These are phyloP conservation scores for Pseudochromis fuscus DNA, from an alignment of 2,797 vertebrate genomes.

Conservation along the genomic window DNA sequence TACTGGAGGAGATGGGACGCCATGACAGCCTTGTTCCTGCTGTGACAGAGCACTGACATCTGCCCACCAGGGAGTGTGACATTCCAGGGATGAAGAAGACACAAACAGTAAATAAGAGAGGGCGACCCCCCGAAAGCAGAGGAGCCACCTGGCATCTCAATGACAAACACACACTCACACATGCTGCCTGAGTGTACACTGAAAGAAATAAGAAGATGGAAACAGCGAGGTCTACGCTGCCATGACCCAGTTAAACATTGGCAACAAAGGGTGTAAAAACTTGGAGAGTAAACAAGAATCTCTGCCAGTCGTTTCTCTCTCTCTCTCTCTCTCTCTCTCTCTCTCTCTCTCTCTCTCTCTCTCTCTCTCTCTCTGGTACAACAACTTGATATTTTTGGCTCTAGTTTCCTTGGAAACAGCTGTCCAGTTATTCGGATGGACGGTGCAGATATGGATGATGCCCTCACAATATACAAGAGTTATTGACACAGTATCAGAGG, in stretches of 20 bases:
- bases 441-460: conserved; percentile 91
- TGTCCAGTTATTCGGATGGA: conserved; percentile 80
- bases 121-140: conserved; percentile 30
- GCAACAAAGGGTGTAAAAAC: conserved; percentile 76
- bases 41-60: conserved; percentile 90
- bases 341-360: conserved; percentile 65
- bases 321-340: conserved; percentile 75
- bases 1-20: conserved; percentile 98
- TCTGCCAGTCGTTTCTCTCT: conserved; percentile 83
- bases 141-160: conserved; percentile 43
- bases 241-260: conserved; percentile 78
- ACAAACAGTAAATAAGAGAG: conserved; percentile 38
- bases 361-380: conserved; percentile 85
- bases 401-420: conserved; percentile 95
- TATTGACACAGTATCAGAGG: conserved; percentile 58
- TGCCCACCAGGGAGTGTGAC: conserved; percentile 49
- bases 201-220: conserved; percentile 50
- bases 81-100: conserved; percentile 56
- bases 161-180: conserved; percentile 56
- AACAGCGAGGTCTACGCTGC: conserved; percentile 70
- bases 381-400: conserved; percentile 81
- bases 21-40: conserved; percentile 92
- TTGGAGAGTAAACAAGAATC: conserved; percentile 80
- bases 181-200: conserved; percentile 43
- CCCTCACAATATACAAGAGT: conserved; percentile 86